phyloP scores from a whole-genome alignment of 1,140 invertebrate species.

The Zaprionus nigranus region DNA sequence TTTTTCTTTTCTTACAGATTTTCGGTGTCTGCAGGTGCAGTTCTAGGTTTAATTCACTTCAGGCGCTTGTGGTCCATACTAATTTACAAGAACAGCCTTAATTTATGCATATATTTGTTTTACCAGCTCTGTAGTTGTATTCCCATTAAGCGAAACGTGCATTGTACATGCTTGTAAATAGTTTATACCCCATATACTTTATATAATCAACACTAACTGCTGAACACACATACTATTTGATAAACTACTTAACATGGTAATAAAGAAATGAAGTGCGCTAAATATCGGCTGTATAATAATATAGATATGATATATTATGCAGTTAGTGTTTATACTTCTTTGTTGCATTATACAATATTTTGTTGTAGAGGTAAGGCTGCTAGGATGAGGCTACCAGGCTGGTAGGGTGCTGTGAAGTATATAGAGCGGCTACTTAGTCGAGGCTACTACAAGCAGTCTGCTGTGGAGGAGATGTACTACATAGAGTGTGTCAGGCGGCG shows the following conservation, averaged over 20 bases:
- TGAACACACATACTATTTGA: slow-evolving; percentile 17
- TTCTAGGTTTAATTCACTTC: neutral
- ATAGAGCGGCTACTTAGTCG: too few relatives aligned
- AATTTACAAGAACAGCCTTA: neutral
- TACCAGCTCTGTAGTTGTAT: slow-evolving; percentile 12
- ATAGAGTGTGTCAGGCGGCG: too few relatives aligned
- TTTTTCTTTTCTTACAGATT: neutral
- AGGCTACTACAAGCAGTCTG: too few relatives aligned
- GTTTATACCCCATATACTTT: neutral
- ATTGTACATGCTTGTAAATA: slow-evolving; percentile 30
- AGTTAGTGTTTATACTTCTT: too few relatives aligned
- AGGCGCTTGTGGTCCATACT: neutral
- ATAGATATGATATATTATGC: too few relatives aligned
- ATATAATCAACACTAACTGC: slow-evolving; percentile 13
- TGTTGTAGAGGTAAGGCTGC: too few relatives aligned
- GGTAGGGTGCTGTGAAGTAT: too few relatives aligned
- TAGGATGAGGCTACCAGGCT: too few relatives aligned
- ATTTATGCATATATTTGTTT: slow-evolving; percentile 1
- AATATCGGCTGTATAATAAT: too few relatives aligned
- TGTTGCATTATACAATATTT: too few relatives aligned
- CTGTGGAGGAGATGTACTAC: too few relatives aligned
- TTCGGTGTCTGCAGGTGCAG: neutral
- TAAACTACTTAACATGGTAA: slow-evolving; percentile 23
- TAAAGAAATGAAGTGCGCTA: neutral
- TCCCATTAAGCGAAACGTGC: neutral